Base-by-base conservation (phyloP, 2,888 invertebrate species). In the Drosophila anceps region DNA sequence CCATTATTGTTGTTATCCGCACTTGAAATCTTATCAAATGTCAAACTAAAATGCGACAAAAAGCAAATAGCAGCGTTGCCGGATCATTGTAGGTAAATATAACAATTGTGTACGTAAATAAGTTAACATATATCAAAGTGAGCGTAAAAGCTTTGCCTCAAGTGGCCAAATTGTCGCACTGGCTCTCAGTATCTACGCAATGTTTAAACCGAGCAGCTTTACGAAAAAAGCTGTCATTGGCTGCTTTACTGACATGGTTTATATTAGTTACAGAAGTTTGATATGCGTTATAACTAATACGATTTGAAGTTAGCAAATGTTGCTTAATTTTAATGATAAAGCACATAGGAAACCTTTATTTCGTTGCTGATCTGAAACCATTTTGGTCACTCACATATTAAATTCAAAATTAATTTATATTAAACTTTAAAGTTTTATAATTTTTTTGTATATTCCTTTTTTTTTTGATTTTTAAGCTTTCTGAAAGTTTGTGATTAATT, bases 1-100 rank as follows among this genome's bases (percentile, higher is more conserved):
- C 31, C 55, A 48, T 27, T n/a, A 24, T 74, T 60, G 31, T 60
- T 74, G 59, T 41, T 48, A 27, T 76, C 81, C 74, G 62, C 48
- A 74, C 71, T 66, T 63, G 55, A 81, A 83, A 81, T 83, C 78
- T 80, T 83, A 88, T 85, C 86, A 73, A 73, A n/a, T 48, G 69
- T 55, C 63, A 59, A 62, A 62, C 35, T 55, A 37, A 46, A 53
- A 53, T 53, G 59, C 24, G 35, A 51, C 43, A 51, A n/a, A 41
- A 43, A 8, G 13, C n/a, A 44, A 39, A 48, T 13, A 35, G 8
- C 20, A 33, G 55, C 27, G 69, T 57, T 68, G 57, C 67, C 57
- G 39, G 33, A 69, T 41, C 35, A 12, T 8, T 37, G 1, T 15
- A 12, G 24, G 13, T 12, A 29, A 37, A 41, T 29, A 33, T 9